phyloP scores from a whole-genome alignment of 2,113 vertebrate species.

The Panurus biarmicus region DNA sequence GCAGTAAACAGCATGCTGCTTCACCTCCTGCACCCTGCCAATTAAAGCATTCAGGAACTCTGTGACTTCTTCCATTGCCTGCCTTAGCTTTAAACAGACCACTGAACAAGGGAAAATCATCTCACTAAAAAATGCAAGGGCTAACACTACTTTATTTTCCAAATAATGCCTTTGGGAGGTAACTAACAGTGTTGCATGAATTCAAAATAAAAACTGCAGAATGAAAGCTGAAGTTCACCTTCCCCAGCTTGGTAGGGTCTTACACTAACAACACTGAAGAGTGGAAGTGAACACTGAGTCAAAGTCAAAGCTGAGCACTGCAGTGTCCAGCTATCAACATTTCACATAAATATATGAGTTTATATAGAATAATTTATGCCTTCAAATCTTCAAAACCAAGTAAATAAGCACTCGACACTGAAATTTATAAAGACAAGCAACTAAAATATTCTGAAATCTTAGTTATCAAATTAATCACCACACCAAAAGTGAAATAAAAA shows the following conservation, averaged over 20 bases:
- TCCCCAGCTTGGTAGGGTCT: neutral
- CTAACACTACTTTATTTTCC: neutral
- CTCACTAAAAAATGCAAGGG: neutral
- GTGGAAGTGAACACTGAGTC: neutral
- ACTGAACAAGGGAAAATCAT: neutral
- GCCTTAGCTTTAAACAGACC: slow-evolving; percentile 13
- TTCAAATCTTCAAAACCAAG: neutral
- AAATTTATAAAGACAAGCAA: neutral
- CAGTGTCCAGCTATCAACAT: neutral
- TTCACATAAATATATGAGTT: neutral
- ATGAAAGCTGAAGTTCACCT: neutral
- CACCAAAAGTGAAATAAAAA: neutral
- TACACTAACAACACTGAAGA: neutral
- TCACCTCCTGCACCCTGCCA: slow-evolving; percentile 37
- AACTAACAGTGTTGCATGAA: neutral
- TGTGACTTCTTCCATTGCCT: slow-evolving; percentile 62
- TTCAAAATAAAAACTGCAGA: neutral
- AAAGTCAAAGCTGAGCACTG: neutral
- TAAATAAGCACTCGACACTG: neutral
- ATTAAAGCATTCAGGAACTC: slow-evolving; percentile 48
- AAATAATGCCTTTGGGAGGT: neutral
- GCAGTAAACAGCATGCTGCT: neutral
- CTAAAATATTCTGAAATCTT: neutral
- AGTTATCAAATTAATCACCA: neutral
- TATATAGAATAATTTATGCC: neutral